Conservation (phyloP, 2,888 invertebrate genomes). For the Thecophora atra region DNA sequence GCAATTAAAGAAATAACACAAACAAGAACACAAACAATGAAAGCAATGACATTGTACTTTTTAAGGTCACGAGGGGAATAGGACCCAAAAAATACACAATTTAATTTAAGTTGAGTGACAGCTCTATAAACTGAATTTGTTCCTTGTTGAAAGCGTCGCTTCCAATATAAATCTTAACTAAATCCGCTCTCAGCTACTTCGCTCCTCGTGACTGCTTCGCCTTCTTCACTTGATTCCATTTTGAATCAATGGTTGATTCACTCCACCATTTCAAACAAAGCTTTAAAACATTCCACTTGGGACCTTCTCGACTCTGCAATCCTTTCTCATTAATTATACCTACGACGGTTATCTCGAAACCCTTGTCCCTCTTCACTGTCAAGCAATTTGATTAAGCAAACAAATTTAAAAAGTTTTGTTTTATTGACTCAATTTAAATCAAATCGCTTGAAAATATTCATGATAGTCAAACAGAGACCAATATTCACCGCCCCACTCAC, state of each 20-base stretch:
- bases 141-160: too few species aligned
- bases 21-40: neutral
- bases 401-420: conserved; percentile 38
- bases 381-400: conserved; percentile 9
- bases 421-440: conserved; percentile 47
- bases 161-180: too few species aligned
- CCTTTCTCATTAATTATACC: neutral
- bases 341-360: neutral
- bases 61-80: too few species aligned
- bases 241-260: too few species aligned
- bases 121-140: too few species aligned
- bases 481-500: neutral
- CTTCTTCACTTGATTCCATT: too few species aligned
- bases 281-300: too few species aligned
- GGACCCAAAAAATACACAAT: neutral
- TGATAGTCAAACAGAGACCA: neutral
- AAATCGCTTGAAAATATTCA: conserved; percentile 36
- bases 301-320: neutral
- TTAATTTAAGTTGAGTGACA: too few species aligned
- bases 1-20: too few species aligned
- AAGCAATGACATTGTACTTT: neutral
- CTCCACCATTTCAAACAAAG: too few species aligned
- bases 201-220: too few species aligned
- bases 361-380: neutral
- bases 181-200: too few species aligned